A percentile compares a stretch with the other conserved stretches of the same genome.
These are phyloP conservation scores for Onychorhynchus coronatus DNA, from an alignment of 2,113 vertebrate genomes.

Conservation along the genomic window DNA sequence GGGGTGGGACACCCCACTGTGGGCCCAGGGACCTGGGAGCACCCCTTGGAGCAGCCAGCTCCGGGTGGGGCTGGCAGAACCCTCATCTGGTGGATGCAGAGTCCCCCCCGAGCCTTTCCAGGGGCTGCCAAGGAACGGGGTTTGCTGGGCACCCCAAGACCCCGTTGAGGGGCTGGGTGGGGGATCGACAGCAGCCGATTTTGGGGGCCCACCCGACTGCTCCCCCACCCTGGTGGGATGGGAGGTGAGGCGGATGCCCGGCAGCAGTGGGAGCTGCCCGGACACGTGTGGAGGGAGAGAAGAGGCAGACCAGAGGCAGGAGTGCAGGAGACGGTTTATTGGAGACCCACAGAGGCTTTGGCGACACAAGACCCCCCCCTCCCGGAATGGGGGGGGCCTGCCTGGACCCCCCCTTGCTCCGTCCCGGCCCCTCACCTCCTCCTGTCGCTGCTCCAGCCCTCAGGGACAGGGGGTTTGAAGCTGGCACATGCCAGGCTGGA, in stretches of 20 bases:
- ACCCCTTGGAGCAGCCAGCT: accelerated
- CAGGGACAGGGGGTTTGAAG: neutral
- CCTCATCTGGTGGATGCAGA: accelerated
- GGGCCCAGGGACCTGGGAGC: neutral
- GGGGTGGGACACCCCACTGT: accelerated
- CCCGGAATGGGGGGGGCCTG: neutral
- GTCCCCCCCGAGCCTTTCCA: neutral
- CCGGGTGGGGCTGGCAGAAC: neutral
- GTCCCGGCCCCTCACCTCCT: neutral
- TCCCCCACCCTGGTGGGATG: accelerated
- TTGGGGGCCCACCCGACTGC: accelerated
- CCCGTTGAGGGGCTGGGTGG: accelerated
- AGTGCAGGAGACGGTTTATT: constrained; percentile 54
- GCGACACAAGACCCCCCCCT: neutral
- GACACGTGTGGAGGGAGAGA: neutral
- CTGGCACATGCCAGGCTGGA: neutral
- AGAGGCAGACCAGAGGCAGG: constrained; percentile 31
- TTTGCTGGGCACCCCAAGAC: accelerated
- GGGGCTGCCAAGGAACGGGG: accelerated
- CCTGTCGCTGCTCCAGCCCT: neutral
- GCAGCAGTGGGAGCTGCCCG: neutral
- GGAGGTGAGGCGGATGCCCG: neutral
- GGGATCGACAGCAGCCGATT: accelerated
- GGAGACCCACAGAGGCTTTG: constrained; percentile 27
- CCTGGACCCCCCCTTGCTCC: neutral